Evolutionary conservation across 2,888 invertebrate species (phyloP), one percentile per base, ranked within the genome.

Genomic region (Eremobia ochroleuca): DNA sequence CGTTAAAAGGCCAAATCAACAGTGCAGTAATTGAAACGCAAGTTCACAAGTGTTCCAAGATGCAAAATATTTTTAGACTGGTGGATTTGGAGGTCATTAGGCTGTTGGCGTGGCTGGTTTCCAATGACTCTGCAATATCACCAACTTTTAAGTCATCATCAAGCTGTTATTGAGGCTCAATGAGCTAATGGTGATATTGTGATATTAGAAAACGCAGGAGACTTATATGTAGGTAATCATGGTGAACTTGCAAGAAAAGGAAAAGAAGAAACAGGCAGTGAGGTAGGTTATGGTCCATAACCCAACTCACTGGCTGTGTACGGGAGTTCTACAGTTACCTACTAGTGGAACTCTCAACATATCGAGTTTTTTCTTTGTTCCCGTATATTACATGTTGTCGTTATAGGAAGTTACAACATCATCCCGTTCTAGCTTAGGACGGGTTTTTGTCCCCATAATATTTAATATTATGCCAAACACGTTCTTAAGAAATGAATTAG

Each of bases 391-490:
- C 18, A 28, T 66, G n/a, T 65, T 46, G 5, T 58, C 15, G 34
- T 46, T 25, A 69, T 25, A n/a, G 46, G 52, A 65, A 34, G 46
- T 80, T 55, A 68, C 40, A 75, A 75, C 76, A 69, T 69, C 65
- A 69, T 43, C 46, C 40, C 28, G 43, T 69, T 46, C 34, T 34
- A 18, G n/a, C 37, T 34, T 18, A 40, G 62, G 55, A 70, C 69
- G 18, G 55, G 61, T 70, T 82, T 82, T 64, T 28, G 18, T 34
- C 61, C 18, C 40, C 37, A 61, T 40, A 55, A 55, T 64, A 62
- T 52, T 74, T 34, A 74, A 67, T 71, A 37, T 59, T 66, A 73
- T 85, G 37, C 52, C 21, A n/a, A 61, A 73, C 66, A 67, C 55
- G 81, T 81, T 83, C 58, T 62, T 46, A 31, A 21, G 31, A 61